Percentiles rank a stretch among this genome's conserved stretches.
Evolutionary conservation across 2,888 invertebrate species (phyloP).

Genomic region (Mesopsocus fuscifrons): DNA sequence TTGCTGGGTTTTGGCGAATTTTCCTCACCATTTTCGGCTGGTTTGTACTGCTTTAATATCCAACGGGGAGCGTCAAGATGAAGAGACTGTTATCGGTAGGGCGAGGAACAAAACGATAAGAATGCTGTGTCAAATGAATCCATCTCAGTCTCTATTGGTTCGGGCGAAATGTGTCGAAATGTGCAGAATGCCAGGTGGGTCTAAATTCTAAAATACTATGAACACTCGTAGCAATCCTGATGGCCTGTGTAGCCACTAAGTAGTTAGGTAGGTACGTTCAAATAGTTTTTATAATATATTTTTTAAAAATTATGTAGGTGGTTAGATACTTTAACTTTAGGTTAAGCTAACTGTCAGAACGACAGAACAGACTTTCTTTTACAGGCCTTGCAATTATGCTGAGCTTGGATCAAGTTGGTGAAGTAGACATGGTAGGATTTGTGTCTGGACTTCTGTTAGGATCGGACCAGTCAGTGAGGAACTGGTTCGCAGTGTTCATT

Average conservation of each 20-base stretch:
- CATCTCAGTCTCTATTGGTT: conserved; percentile 64
- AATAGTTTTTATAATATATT: too few species aligned
- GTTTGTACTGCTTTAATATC: conserved; percentile 70
- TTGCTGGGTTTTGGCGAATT: conserved; percentile 82
- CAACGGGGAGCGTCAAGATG: conserved; percentile 73
- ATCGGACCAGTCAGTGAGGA: conserved; percentile 71
- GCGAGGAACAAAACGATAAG: conserved; percentile 54
- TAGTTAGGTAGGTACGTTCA: too few species aligned
- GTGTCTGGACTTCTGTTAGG: conserved; percentile 78
- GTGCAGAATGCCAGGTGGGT: conserved; percentile 60
- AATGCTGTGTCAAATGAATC: conserved; percentile 75
- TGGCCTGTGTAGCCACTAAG: too few species aligned
- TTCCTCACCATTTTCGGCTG: conserved; percentile 36
- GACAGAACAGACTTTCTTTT: too few species aligned
- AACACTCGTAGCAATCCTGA: too few species aligned
- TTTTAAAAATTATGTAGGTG: too few species aligned
- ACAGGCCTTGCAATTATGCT: conserved; percentile 17
- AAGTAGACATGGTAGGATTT: conserved; percentile 51
- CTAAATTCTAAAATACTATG: conserved; percentile 63
- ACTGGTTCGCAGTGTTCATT: conserved; percentile 86
- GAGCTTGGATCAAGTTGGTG: conserved; percentile 19
- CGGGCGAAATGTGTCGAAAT: conserved; percentile 76
- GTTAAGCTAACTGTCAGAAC: too few species aligned
- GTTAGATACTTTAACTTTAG: too few species aligned
- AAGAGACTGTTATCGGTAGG: conserved; percentile 65